Evolutionary conservation across 2,888 invertebrate genomes (phyloP), one percentile per base, ranked within the genome.

Genomic region (Corbicula japonica): DNA sequence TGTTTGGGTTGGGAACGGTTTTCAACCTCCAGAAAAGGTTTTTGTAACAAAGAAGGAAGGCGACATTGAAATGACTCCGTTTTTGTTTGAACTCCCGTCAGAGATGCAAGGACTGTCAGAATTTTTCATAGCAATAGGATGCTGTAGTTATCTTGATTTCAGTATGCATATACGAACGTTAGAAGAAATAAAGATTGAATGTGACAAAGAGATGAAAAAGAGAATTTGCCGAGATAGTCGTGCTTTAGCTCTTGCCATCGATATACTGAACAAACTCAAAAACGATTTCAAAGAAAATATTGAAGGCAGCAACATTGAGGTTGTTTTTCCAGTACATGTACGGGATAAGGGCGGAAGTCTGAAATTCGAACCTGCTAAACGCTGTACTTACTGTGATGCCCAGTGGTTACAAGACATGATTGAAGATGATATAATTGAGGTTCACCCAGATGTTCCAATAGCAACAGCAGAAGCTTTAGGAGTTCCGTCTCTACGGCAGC

Each of bases 401-500:
- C 62, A 63, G 35, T 58, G 76, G 76, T 38, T 70, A 5, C 21
- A 76, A 26, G 68, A 73, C 41, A 48, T 63, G 80, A 34, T 38
- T 5, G 66, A 52, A 4, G 66, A 52, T 38, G 54, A 52, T 34
- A 34, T 56, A 26, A 30, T 56, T 32, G 44, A 62, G 15, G 82
- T 90, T 10, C 91, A 91, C 72, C 50, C 65, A 4, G 74, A 85
- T 56, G 65, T 91, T 15, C 84, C 90, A 8, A 58, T 62, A 15
- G 52, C 81, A 8, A 86, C 87, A 15, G 88, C 89, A 34, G 85
- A 87, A 63, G 73, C 77, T 34, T 77, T 91, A 12, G 86, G 86
- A 30, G 88, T 91, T 32, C 82, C 82, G 1, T 88, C 91, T 6
- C 69, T 90, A n/a, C 88, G 85, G 72, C 87, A 88, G n/a, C 71